These are phyloP conservation scores for Chaetodon trifascialis DNA, from an alignment of 2,113 vertebrate species.

Conservation along the genomic window DNA sequence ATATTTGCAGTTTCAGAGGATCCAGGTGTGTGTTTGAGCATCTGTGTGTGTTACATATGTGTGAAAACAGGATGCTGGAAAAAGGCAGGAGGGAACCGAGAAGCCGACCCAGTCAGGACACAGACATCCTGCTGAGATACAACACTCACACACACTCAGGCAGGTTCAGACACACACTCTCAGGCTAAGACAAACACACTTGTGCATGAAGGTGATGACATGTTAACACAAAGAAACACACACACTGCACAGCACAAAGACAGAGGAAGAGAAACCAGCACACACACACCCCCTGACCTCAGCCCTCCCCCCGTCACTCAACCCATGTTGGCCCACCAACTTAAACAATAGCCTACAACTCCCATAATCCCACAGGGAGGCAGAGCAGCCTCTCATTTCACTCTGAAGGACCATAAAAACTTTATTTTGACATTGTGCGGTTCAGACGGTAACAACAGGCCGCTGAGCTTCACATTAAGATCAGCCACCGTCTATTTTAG, in stretches of 20 bases:
- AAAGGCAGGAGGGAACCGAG: constrained; percentile 49
- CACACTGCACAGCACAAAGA: not conserved
- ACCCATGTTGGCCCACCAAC: not conserved
- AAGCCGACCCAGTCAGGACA: constrained; percentile 62
- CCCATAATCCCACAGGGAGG: constrained; percentile 58
- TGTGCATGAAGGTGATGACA: constrained; percentile 21
- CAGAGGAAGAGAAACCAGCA: constrained; percentile 1
- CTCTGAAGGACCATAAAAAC: constrained; percentile 14
- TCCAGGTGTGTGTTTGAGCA: constrained; percentile 44
- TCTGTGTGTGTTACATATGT: constrained; percentile 16
- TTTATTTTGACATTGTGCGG: constrained; percentile 40
- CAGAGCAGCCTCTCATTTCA: constrained; percentile 16
- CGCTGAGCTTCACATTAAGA: not conserved
- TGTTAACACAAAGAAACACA: constrained; percentile 35
- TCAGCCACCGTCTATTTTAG: constrained; percentile 19
- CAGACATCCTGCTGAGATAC: constrained; percentile 71
- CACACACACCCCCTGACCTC: constrained; percentile 19
- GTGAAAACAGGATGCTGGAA: constrained; percentile 71
- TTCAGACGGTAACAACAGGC: constrained; percentile 11
- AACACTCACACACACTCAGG: not conserved
- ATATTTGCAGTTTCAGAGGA: not conserved
- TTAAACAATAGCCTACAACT: constrained; percentile 61
- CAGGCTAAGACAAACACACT: constrained; percentile 3
- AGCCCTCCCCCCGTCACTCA: not conserved
- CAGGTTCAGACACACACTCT: not conserved